A percentile compares a stretch with the other conserved stretches of the same genome.
Evolutionary conservation across 2,113 vertebrate genomes (phyloP).

Genomic region (Actinemys pallida): DNA sequence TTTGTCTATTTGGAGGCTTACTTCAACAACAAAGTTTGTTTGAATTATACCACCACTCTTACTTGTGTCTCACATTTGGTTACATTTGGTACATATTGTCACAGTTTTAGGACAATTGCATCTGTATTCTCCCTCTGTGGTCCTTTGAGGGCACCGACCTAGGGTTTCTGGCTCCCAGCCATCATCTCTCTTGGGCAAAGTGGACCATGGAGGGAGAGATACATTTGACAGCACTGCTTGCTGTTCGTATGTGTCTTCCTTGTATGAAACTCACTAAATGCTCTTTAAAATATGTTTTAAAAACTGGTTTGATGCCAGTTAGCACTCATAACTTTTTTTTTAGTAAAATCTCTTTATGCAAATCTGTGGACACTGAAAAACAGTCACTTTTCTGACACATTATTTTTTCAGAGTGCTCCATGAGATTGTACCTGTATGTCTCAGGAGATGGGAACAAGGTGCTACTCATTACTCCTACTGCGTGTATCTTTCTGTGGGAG

Average conservation of each 20-base stretch:
- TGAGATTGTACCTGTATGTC: conserved; percentile 83
- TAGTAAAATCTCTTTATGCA: background rate
- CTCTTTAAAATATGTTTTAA: background rate
- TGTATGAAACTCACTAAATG: background rate
- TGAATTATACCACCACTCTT: background rate
- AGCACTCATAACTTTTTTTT: background rate
- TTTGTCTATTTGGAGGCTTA: background rate
- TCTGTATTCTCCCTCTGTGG: too few relatives aligned
- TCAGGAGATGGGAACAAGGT: conserved; percentile 87
- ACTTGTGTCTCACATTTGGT: background rate
- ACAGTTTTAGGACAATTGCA: too few relatives aligned
- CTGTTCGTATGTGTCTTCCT: background rate
- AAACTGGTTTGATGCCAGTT: background rate
- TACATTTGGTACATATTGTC: background rate
- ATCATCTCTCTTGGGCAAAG: too few relatives aligned
- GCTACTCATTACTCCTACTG: conserved; percentile 81
- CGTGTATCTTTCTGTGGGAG: conserved; percentile 91
- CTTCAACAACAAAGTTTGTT: background rate
- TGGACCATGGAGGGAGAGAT: background rate
- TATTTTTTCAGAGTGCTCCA: conserved; percentile 71
- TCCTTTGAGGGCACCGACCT: too few relatives aligned
- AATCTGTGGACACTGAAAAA: background rate
- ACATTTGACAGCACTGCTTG: background rate
- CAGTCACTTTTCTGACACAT: background rate
- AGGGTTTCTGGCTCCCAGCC: too few relatives aligned